Evolutionary conservation across 2,888 invertebrate genomes (phyloP).

Genomic region (Matsumyia berberina): DNA sequence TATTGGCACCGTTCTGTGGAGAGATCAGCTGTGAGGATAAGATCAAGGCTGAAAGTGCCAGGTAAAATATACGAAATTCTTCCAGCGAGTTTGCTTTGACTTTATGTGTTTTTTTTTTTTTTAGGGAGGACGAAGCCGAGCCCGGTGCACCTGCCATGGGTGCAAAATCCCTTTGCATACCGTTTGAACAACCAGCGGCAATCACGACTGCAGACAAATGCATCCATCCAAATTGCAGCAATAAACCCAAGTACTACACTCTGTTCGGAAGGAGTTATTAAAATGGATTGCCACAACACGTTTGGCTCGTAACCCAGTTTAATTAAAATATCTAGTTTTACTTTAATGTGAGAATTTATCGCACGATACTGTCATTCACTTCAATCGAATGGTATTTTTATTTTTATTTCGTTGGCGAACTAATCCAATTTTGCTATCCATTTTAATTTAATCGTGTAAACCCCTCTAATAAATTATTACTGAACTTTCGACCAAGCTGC

Average conservation of each 20-base stretch:
- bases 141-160: constrained; percentile 98
- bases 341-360: constrained; percentile 18
- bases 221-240: constrained; percentile 93
- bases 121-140: constrained; percentile 86
- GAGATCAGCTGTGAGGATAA: constrained; percentile 94
- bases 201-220: constrained; percentile 89
- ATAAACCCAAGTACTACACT: constrained; percentile 92
- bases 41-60: constrained; percentile 97
- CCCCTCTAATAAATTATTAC: constrained; percentile 34
- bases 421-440: constrained; percentile 3
- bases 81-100: neutral
- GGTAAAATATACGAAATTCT: constrained; percentile 85
- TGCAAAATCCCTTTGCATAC: constrained; percentile 99
- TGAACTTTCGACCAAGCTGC: constrained; percentile 1
- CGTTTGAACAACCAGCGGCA: constrained; percentile 92
- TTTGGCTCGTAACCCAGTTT: constrained; percentile 13
- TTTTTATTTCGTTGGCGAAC: neutral
- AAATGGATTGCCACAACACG: constrained; percentile 67
- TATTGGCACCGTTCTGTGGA: constrained; percentile 98
- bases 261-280: constrained; percentile 98
- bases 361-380: constrained; percentile 15
- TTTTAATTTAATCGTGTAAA: constrained; percentile 18
- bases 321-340: neutral
- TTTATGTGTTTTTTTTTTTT: constrained; percentile 18
- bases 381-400: constrained; percentile 34